These are phyloP conservation scores for Parauchenoglanis punctatus DNA, from an alignment of 2,797 vertebrate genomes.

Conservation along the genomic window DNA sequence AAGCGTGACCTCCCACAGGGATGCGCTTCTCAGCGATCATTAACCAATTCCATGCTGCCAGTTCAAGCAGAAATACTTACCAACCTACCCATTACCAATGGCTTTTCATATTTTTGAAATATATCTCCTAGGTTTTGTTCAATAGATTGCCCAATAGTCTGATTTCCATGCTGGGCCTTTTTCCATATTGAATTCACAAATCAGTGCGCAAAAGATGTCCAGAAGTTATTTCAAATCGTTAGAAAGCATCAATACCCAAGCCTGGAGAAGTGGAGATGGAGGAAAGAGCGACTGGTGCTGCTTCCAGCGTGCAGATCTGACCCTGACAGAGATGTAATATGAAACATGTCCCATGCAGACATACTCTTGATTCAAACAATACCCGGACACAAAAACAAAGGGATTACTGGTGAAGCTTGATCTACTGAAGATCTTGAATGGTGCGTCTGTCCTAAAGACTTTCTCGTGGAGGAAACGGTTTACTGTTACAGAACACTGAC, in stretches of 20 bases:
- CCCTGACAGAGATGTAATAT: constrained; percentile 8
- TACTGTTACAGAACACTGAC: background rate
- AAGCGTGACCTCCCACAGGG: constrained; percentile 67
- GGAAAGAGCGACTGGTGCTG: constrained; percentile 21
- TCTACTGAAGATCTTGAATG: background rate
- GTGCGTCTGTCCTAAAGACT: background rate
- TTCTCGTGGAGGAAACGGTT: background rate
- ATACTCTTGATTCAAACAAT: constrained; percentile 1
- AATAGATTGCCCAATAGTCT: constrained; percentile 51
- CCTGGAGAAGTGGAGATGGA: background rate
- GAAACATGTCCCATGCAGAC: constrained; percentile 9
- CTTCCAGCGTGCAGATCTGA: background rate
- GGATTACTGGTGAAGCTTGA: background rate
- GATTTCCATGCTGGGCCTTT: constrained; percentile 56
- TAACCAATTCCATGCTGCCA: constrained; percentile 63
- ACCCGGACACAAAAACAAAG: background rate
- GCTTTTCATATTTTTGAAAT: constrained; percentile 32
- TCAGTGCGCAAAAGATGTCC: constrained; percentile 54
- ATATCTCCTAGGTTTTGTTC: constrained; percentile 39
- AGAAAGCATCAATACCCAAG: constrained; percentile 37
- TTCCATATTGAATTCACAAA: constrained; percentile 59
- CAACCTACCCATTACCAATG: constrained; percentile 32
- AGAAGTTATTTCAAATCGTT: constrained; percentile 56
- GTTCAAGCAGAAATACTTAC: constrained; percentile 47
- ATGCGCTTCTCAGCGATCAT: constrained; percentile 64